Evolutionary conservation across 2,113 vertebrate species (phyloP), one percentile per base, ranked within the genome.

Genomic region (Chascanopsetta lugubris): DNA sequence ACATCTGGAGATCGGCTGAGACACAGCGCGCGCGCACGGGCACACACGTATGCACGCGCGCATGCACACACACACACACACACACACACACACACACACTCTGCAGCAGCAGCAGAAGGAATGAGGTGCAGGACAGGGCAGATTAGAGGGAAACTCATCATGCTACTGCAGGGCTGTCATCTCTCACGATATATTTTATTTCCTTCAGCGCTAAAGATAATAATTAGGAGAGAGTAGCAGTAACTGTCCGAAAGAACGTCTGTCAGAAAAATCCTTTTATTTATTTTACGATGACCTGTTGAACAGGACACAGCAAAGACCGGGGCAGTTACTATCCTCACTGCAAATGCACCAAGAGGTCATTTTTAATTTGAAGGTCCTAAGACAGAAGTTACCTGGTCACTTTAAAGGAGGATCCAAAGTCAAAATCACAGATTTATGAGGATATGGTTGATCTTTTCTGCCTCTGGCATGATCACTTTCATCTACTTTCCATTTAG

Each of bases 1-100:
- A 90, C 83, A 87, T 90, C 85, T 90, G 85, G 75, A 83, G 77
- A 82, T 8, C 22, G 77, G 66, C 77, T 76, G 65, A 78, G 47
- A 58, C 51, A 69, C 74, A 38, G 27, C 0, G 15, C 75, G 46
- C 48, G 27, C 40, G 43, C 47, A 49, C 32, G 50, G 30, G 22
- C 53, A 36, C 48, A 46, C 36, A n/a, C 57, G 54, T 53, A 50
- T 38, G 54, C 22, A 36, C 50, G 32, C 34, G 32, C 43, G 46
- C 49, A 30, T 42, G 25, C 18, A 32, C 50, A 43, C 25, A 25
- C 65, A 42, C 45, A 55, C 38, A 40, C 38, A 24, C 38, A 43
- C 55, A 24, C 55, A 57, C 55, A 30, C 54, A 40, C 50, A 45
- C 26, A 22, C 66, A 36, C 40, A 38, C 42, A 24, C 49, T 30